These are phyloP conservation scores for Pithys albifrons DNA, from an alignment of 2,113 vertebrate genomes.

Conservation along the genomic window DNA sequence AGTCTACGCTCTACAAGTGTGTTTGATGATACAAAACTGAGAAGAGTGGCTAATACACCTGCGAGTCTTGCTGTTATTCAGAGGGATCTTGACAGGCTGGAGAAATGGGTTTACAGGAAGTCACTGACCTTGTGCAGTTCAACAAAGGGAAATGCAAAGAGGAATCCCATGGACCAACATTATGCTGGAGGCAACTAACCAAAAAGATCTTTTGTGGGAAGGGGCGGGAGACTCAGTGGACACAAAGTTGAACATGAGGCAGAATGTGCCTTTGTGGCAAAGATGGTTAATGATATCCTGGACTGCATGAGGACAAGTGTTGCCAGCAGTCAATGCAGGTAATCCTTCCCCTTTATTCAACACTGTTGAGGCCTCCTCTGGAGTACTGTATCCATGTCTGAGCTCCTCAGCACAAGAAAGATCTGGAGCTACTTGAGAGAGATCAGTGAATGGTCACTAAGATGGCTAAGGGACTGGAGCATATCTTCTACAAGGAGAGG, in stretches of 20 bases:
- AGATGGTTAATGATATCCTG: neutral
- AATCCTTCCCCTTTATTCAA: neutral
- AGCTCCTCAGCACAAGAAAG: neutral
- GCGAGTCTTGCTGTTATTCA: neutral
- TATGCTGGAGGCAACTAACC: neutral
- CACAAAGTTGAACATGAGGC: neutral
- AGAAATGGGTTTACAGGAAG: neutral
- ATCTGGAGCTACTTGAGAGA: neutral
- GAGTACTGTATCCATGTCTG: neutral
- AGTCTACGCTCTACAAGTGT: neutral
- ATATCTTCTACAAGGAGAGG: neutral
- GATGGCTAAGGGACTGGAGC: neutral
- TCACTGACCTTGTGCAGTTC: neutral
- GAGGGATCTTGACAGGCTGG: neutral
- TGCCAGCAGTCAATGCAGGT: neutral
- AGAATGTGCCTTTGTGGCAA: neutral
- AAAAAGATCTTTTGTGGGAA: neutral
- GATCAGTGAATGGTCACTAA: neutral
- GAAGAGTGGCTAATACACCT: neutral
- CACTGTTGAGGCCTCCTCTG: neutral
- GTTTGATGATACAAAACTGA: neutral
- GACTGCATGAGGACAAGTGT: neutral
- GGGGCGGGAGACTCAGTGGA: neutral
- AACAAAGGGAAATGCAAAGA: neutral
- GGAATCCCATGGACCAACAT: neutral